Base-by-base conservation (phyloP, 2,113 vertebrate genomes). In the Thoracochromis brauschi region DNA sequence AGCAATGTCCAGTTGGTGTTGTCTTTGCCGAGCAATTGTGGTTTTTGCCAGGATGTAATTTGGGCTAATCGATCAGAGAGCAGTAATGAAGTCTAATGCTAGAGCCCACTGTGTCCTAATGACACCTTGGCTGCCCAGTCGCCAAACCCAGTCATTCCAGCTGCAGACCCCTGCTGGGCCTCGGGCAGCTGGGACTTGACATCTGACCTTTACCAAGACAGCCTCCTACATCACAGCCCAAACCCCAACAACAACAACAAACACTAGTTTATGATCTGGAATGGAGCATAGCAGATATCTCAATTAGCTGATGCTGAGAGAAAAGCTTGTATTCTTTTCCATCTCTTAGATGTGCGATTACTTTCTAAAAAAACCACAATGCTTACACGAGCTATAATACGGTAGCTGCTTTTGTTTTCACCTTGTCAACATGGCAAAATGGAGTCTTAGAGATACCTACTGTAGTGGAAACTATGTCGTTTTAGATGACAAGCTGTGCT, bases 41-140 rank as follows among this genome's bases (percentile, higher is more conserved):
- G 13, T 87, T 87, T 91, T 88, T 91, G 88, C 91, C 93, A 92
- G 94, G 93, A 75, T 94, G 90, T 94, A 95, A 95, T 96, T 95
- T 95, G 86, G 91, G 86, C 78, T 88, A 85, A 94, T 96, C 95
- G 86, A 93, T 96, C 95, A 95, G 83, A 88, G 88, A 89, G 83
- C 93, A 82, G 90, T 96, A 96, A 96, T 96, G 93, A 96, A 93
- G 92, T 94, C 91, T 96, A 95, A 96, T 96, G 95, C 87, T 94
- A 93, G 93, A 92, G 92, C 94, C 95, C 92, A 84, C 91, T 89
- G 93, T 68, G 93, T 86, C 90, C 94, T 96, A 94, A 95, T 94
- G 93, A 91, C 94, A 90, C 95, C 86, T 88, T 78, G 81, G 88
- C 92, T 87, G 92, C 88, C 91, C 94, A 82, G 63, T 79, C 58